Conservation (phyloP, 2,113 vertebrate species). For the Nyctibius bracteatus region DNA sequence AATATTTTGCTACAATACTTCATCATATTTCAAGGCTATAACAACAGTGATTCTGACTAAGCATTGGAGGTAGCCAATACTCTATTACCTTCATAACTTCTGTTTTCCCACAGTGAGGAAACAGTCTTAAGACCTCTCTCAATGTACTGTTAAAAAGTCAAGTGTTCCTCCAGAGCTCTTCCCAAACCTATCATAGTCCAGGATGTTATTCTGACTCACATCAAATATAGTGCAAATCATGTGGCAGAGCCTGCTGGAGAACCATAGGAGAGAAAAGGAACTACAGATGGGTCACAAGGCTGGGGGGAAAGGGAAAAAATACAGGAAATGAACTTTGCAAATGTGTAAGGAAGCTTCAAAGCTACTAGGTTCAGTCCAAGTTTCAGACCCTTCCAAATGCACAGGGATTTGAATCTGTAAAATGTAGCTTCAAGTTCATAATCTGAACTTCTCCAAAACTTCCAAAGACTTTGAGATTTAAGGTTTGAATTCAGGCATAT, state of each 20-base stretch:
- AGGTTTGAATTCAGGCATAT: neutral
- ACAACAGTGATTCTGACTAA: neutral
- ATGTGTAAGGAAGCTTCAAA: neutral
- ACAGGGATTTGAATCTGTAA: neutral
- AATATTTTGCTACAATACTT: neutral
- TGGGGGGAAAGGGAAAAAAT: neutral
- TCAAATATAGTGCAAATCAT: neutral
- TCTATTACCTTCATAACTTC: neutral
- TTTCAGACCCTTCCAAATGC: neutral
- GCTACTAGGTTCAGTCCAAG: neutral
- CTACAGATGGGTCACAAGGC: neutral
- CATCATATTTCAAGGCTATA: neutral
- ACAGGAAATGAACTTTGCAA: neutral
- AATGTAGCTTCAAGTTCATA: neutral
- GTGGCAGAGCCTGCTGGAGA: neutral
- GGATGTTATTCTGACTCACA: neutral
- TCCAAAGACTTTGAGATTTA: neutral
- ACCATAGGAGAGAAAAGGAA: neutral
- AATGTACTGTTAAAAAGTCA: neutral
- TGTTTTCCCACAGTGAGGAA: neutral
- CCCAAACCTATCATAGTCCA: neutral
- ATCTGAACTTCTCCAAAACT: neutral
- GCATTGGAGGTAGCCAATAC: neutral
- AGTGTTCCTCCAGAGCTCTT: neutral
- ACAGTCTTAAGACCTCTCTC: neutral